These are phyloP conservation scores for Cyclura pinguis DNA, from an alignment of 2,797 vertebrate species.

Conservation along the genomic window DNA sequence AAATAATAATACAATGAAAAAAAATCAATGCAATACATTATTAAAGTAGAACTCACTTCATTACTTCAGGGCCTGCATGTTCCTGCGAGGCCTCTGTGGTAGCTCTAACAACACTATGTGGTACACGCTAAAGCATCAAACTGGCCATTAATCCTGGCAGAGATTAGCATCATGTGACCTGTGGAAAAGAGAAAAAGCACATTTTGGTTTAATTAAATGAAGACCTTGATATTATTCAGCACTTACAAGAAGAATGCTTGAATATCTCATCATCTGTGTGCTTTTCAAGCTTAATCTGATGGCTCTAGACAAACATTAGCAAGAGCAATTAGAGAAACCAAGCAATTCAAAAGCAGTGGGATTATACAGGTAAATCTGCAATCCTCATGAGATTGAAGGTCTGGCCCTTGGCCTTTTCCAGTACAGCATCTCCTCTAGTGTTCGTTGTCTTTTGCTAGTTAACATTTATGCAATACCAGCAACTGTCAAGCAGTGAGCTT, in stretches of 20 bases:
- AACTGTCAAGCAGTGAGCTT: constrained; percentile 4
- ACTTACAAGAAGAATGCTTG: neutral
- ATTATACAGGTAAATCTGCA: constrained; percentile 9
- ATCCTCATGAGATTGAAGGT: constrained; percentile 46
- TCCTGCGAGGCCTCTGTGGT: constrained; percentile 30
- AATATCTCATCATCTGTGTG: neutral
- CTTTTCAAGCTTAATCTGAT: neutral
- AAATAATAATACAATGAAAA: constrained; percentile 1
- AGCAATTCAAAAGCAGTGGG: constrained; percentile 29
- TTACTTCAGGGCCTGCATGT: neutral
- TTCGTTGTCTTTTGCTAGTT: constrained; percentile 17
- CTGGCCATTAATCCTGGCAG: constrained; percentile 31
- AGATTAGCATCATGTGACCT: constrained; percentile 41
- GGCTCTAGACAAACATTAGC: neutral
- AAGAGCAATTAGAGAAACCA: constrained; percentile 37
- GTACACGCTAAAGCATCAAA: constrained; percentile 24
- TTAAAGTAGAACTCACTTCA: constrained; percentile 42
- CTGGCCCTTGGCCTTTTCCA: constrained; percentile 47
- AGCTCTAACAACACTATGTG: neutral
- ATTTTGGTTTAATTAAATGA: neutral
- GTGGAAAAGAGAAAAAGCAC: neutral
- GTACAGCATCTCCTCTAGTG: constrained; percentile 34
- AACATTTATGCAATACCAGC: constrained; percentile 20
- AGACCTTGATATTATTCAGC: neutral
- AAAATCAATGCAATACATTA: constrained; percentile 22